A percentile compares a stretch with the other conserved stretches of the same genome.
phyloP scores from a whole-genome alignment of 2,113 vertebrate genomes.

The Datnioides undecimradiatus region DNA sequence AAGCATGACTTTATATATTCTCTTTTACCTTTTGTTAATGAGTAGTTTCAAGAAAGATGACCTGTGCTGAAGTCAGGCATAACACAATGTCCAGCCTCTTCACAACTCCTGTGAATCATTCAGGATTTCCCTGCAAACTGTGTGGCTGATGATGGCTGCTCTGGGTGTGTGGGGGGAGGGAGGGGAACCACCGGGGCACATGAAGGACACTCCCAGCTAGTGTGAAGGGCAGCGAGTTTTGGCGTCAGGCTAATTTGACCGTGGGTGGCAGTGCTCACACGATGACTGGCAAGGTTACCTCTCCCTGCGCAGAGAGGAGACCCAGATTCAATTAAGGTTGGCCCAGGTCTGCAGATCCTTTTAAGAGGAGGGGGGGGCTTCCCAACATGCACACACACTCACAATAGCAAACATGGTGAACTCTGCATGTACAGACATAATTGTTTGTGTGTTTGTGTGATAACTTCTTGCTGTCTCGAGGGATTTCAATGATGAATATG shows the following conservation, averaged over 20 bases:
- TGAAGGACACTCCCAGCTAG: conserved; percentile 89
- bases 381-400: conserved; percentile 45
- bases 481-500: background rate
- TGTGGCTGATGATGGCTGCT: background rate
- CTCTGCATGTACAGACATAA: conserved; percentile 1
- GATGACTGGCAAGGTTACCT: conserved; percentile 93
- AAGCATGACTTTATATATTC: background rate
- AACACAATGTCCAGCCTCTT: background rate
- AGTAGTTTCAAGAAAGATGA: background rate
- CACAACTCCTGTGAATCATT: conserved; percentile 17
- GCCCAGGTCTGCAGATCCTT: conserved; percentile 90
- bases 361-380: conserved; percentile 84
- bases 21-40: background rate
- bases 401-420: conserved; percentile 12
- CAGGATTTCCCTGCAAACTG: background rate
- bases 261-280: conserved; percentile 67
- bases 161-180: conserved; percentile 13
- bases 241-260: conserved; percentile 86
- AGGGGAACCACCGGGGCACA: conserved; percentile 70
- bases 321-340: conserved; percentile 93
- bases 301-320: conserved; percentile 84
- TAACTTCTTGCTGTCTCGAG: background rate
- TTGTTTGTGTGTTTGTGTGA: background rate
- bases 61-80: background rate
- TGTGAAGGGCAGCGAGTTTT: conserved; percentile 71